Percentiles rank a stretch among this genome's conserved stretches.
phyloP scores from a whole-genome alignment of 2,888 invertebrate species.

The Clivina fossor region DNA sequence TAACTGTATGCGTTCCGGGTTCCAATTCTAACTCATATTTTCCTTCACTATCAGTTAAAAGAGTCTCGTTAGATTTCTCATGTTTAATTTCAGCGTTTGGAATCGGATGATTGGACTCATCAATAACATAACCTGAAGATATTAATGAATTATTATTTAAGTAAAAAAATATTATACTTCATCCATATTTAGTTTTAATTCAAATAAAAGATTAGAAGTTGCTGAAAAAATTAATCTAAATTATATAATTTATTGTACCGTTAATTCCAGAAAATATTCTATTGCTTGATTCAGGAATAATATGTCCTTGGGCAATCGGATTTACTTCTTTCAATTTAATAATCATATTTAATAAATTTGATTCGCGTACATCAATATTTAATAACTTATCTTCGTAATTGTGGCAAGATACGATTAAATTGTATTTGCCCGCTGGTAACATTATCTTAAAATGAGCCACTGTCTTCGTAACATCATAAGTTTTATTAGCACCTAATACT shows the following conservation, averaged over 20 bases:
- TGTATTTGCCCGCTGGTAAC: constrained; percentile 69
- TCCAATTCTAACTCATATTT: constrained; percentile 57
- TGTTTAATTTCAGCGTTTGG: constrained; percentile 56
- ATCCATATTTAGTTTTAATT: background rate
- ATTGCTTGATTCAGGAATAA: constrained; percentile 21
- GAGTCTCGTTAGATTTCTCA: constrained; percentile 52
- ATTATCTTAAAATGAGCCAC: constrained; percentile 72
- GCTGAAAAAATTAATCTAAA: background rate
- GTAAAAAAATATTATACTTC: background rate
- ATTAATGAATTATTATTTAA: background rate
- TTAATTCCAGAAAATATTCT: constrained; percentile 29
- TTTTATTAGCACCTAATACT: constrained; percentile 61
- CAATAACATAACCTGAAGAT: constrained; percentile 61
- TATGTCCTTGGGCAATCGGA: constrained; percentile 24
- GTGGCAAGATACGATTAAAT: constrained; percentile 62
- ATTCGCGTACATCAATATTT: constrained; percentile 53
- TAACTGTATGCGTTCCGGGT: constrained; percentile 54
- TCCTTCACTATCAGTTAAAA: constrained; percentile 53
- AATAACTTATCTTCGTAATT: constrained; percentile 60
- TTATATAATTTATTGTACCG: constrained; percentile 20
- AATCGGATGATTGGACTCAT: constrained; percentile 62
- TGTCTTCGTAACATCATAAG: constrained; percentile 66
- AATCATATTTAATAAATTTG: constrained; percentile 50
- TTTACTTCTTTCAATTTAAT: constrained; percentile 41
- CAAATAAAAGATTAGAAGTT: background rate